phyloP scores from a whole-genome alignment of 2,113 vertebrate genomes.

The Uria aalge region DNA sequence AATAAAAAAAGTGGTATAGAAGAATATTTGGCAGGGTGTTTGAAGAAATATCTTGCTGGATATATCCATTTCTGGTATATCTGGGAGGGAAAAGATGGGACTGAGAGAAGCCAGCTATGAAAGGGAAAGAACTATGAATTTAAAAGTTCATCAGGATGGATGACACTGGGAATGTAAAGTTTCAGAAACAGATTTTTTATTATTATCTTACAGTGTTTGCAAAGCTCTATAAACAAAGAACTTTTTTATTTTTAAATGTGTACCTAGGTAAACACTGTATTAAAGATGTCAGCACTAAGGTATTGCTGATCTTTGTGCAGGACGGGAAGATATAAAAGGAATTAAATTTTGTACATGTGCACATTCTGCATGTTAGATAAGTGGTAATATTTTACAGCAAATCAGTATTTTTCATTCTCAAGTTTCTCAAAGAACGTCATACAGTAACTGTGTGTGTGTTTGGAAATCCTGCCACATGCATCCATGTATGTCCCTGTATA shows the following conservation, averaged over 20 bases:
- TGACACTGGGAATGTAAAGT: not conserved
- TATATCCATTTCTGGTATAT: not conserved
- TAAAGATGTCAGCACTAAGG: not conserved
- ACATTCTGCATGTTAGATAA: not conserved
- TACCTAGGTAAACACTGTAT: not conserved
- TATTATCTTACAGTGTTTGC: not conserved
- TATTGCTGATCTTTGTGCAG: not conserved
- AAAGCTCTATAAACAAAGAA: not conserved
- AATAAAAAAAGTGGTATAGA: not conserved
- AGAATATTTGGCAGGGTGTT: not conserved
- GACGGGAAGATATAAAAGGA: not conserved
- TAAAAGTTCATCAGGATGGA: not conserved
- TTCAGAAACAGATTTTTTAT: not conserved
- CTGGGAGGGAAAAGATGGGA: not conserved
- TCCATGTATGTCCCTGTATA: accelerated
- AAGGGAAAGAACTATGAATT: not conserved
- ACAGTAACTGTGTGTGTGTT: not conserved
- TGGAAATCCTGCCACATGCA: not conserved
- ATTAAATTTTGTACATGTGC: not conserved
- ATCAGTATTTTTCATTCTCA: not conserved
- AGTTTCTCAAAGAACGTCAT: not conserved
- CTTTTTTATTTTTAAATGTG: not conserved
- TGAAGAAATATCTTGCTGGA: not conserved
- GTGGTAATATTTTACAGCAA: not conserved
- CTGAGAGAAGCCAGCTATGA: not conserved